Conservation (phyloP, 2,797 vertebrate genomes). For the Triplophysa bombifrons region DNA sequence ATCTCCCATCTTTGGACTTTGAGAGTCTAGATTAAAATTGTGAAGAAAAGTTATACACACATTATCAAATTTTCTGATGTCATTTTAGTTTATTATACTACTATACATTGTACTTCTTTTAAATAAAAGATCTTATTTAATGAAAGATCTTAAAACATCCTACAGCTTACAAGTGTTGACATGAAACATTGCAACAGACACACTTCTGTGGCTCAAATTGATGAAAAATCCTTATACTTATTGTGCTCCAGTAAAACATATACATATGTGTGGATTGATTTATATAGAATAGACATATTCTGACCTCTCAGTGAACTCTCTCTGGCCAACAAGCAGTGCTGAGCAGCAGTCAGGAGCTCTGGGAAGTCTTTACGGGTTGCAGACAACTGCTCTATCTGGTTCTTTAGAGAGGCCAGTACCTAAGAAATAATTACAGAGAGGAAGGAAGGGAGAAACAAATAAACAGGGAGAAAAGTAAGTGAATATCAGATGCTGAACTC, state of each 20-base stretch:
- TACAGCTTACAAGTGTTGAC: not conserved
- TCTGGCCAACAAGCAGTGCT: conserved; percentile 90
- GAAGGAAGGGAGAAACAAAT: not conserved
- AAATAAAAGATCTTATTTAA: no score
- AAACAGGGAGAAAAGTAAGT: no score
- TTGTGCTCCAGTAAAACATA: not conserved
- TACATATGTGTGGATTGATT: not conserved
- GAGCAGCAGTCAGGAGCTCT: conserved; percentile 86
- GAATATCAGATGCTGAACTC: not conserved
- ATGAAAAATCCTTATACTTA: not conserved
- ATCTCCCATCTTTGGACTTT: conserved; percentile 60
- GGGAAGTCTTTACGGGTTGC: conserved; percentile 85
- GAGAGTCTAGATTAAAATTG: conserved; percentile 66
- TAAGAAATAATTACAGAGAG: conserved; percentile 59
- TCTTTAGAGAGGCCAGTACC: conserved; percentile 95
- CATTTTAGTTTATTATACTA: no score
- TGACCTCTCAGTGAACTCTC: conserved; percentile 72
- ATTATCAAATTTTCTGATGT: not conserved
- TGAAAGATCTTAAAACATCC: not conserved
- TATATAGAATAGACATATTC: no score
- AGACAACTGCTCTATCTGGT: conserved; percentile 91
- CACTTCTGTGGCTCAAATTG: not conserved
- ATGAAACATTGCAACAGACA: no score
- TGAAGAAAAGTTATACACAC: not conserved
- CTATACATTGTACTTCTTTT: no score